phyloP scores from a whole-genome alignment of 2,113 vertebrate species.

The Vombatus ursinus region DNA sequence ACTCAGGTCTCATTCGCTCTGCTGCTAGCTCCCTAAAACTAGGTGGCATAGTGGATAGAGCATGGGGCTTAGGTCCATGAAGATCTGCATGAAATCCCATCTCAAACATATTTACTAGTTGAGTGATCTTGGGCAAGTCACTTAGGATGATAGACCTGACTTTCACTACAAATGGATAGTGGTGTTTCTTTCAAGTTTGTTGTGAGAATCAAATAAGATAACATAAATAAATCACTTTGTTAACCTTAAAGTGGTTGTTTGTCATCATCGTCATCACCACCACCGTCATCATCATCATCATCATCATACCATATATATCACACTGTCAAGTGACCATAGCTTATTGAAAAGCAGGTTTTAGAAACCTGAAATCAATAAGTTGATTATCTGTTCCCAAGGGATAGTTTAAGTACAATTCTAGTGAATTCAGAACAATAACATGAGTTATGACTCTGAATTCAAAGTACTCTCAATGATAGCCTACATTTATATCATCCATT shows the following conservation, averaged over 20 bases:
- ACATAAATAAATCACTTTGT: not conserved
- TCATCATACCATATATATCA: not conserved
- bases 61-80: not conserved
- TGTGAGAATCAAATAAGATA: not conserved
- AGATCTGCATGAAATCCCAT: not conserved
- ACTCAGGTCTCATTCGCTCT: not conserved
- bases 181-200: not conserved
- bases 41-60: not conserved
- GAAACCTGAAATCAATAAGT: not conserved
- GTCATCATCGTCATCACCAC: too few species aligned
- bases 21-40: not conserved
- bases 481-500: not conserved
- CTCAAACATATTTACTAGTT: not conserved
- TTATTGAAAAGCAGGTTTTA: conserved; percentile 1
- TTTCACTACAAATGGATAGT: not conserved
- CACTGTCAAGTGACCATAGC: not conserved
- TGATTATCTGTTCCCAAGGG: not conserved
- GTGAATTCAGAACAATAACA: not conserved
- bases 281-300: too few species aligned
- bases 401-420: conserved; percentile 20
- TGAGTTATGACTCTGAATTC: not conserved
- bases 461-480: not conserved
- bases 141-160: not conserved
- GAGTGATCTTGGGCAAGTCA: not conserved
- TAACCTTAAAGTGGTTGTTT: not conserved